phyloP scores from a whole-genome alignment of 2,113 vertebrate genomes.

The Xiphophorus couchianus region DNA sequence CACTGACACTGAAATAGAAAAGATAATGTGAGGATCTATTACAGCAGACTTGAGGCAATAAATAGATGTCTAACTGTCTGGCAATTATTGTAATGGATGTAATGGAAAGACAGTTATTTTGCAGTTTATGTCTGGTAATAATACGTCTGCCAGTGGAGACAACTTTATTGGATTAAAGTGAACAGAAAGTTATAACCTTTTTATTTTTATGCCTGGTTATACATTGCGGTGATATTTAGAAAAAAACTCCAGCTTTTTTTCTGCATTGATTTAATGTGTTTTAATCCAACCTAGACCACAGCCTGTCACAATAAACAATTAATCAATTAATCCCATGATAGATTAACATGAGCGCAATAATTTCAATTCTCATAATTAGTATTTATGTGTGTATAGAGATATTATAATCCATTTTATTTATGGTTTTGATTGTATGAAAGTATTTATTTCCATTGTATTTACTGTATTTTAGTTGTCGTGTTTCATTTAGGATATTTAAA shows the following conservation, averaged over 20 bases:
- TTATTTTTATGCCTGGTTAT: background rate
- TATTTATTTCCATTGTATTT: no score
- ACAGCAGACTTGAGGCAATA: background rate
- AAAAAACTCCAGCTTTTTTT: background rate
- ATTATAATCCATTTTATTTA: no score
- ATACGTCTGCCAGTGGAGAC: background rate
- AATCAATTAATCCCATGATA: no score
- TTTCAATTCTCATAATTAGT: no score
- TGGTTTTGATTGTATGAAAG: no score
- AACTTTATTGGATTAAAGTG: slow-evolving; percentile 5
- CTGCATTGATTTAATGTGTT: background rate
- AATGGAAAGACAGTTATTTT: slow-evolving; percentile 26
- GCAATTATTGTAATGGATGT: slow-evolving; percentile 34
- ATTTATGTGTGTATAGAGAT: no score
- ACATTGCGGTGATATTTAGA: slow-evolving; percentile 6
- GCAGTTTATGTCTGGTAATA: slow-evolving; percentile 14
- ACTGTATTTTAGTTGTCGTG: no score
- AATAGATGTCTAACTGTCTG: slow-evolving; percentile 33
- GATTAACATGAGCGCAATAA: no score
- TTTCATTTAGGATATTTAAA: no score
- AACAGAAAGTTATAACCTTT: slow-evolving; percentile 2
- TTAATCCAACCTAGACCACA: background rate
- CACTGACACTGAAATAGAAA: slow-evolving; percentile 25
- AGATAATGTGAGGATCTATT: slow-evolving; percentile 20
- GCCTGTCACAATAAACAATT: no score